phyloP scores from a whole-genome alignment of 2,888 invertebrate species.

The Cerceris rybyensis region DNA sequence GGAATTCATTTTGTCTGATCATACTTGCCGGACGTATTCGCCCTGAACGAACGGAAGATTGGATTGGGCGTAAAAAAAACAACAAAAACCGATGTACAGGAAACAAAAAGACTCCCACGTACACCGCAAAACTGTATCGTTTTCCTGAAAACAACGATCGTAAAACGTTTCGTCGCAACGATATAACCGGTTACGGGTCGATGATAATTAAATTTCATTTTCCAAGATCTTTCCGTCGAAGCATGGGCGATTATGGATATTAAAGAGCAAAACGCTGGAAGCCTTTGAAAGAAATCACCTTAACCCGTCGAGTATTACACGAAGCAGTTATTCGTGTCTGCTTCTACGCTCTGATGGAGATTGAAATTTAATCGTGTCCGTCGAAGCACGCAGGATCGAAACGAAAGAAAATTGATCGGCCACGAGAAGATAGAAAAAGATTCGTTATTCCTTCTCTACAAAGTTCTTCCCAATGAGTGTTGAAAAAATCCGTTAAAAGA shows the following conservation, averaged over 20 bases:
- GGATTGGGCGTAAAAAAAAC: neutral
- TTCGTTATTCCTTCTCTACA: no score
- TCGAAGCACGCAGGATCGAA: neutral
- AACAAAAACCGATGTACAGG: neutral
- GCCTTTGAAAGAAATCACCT: constrained; percentile 1
- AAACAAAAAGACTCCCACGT: neutral
- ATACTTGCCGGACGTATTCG: neutral
- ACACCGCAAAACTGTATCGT: constrained; percentile 12
- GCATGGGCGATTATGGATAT: neutral
- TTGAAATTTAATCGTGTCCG: constrained; percentile 8
- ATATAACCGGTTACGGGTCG: constrained; percentile 30
- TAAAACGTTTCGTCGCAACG: constrained; percentile 7
- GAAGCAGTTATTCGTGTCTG: neutral
- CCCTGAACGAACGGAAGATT: neutral
- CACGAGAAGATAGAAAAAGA: neutral
- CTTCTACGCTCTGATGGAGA: neutral
- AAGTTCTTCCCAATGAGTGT: no score
- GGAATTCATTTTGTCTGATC: neutral
- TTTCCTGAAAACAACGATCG: constrained; percentile 33
- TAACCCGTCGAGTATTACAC: neutral
- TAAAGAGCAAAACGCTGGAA: neutral
- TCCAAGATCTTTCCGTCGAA: constrained; percentile 1
- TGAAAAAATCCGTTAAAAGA: neutral
- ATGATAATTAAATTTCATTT: constrained; percentile 47
- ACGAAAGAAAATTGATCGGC: constrained; percentile 2